phyloP scores from a whole-genome alignment of 1,140 invertebrate genomes.

The Diorhabda carinulata region DNA sequence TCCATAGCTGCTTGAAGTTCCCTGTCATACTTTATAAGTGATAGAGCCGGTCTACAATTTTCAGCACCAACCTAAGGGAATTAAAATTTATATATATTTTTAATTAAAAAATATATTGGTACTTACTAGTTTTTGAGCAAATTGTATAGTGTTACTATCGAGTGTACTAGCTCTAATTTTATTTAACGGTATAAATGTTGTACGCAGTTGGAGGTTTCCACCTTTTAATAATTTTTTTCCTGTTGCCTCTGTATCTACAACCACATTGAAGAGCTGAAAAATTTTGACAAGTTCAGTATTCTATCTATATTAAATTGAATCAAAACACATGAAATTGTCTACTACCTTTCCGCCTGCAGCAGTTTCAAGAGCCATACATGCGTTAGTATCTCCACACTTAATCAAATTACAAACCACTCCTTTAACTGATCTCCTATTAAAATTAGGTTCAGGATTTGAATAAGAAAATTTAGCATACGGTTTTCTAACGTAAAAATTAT shows the following conservation, averaged over 20 bases:
- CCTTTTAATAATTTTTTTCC: slow-evolving; percentile 79
- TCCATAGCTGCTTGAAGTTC: slow-evolving; percentile 74
- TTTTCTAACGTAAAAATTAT: slow-evolving; percentile 61
- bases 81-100: background rate
- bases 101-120: background rate
- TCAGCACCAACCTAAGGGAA: slow-evolving; percentile 61
- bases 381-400: slow-evolving; percentile 65
- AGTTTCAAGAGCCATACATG: slow-evolving; percentile 79
- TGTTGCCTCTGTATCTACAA: slow-evolving; percentile 83
- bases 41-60: slow-evolving; percentile 80
- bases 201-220: slow-evolving; percentile 73
- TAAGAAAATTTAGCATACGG: slow-evolving; percentile 73
- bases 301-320: background rate
- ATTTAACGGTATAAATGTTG: slow-evolving; percentile 90
- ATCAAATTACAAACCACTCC: slow-evolving; percentile 74
- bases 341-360: slow-evolving; percentile 78
- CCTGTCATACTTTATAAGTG: slow-evolving; percentile 73
- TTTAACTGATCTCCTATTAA: slow-evolving; percentile 70
- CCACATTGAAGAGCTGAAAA: slow-evolving; percentile 81
- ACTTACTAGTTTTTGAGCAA: slow-evolving; percentile 72
- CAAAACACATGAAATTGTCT: background rate
- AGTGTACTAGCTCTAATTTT: slow-evolving; percentile 71
- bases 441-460: slow-evolving; percentile 70
- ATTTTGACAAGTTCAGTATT: background rate
- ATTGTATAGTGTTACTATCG: slow-evolving; percentile 56